Base-by-base conservation (phyloP, 2,888 invertebrate genomes). In the Hydropsyche betteni region DNA sequence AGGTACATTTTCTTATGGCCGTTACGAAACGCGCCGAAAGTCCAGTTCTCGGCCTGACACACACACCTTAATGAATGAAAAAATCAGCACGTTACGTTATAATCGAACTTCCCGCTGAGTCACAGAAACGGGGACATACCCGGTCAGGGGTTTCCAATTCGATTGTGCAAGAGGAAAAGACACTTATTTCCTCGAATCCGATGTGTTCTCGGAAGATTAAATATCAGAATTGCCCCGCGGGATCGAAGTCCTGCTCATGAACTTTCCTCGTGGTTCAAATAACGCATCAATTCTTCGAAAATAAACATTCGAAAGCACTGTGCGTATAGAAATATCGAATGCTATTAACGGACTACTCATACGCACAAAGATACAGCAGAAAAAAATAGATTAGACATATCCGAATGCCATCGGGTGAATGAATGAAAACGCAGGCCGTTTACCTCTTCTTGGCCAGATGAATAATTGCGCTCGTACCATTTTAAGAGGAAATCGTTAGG, bases 371-470 rank as follows among this genome's bases (percentile, higher is more conserved):
- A 36, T 33, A 3, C 10, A 10, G 34, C 36, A 34, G 34, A 64
- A 55, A 36, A 64, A 64, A 34, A 64, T 10, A 64, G 12, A 64
- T 64, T 34, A 64, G 12, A 64, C 34, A 64, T 8, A 64, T 64
- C 64, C 10, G 34, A 61, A n/a, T 36, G 34, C n/a, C 14, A 55
- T 14, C 34, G 64, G 34, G 34, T n/a, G 64, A 64, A 64, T 64
- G 64, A 64, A 64, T 64, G 64, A 64, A 64, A 64, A 64, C 64
- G 34, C 7, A 61, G 61, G 61, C 61, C 61, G 12, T 36, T 36
- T 36, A 64, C 64, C 36, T 64, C 36, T 36, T 16, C 14, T 58
- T 64, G 33, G 34, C 12, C 8, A 34, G 34, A 64, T 64, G 64
- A 64, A 36, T 36, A 64, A 64, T 64, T 34, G 34, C 64, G 4